A percentile compares a stretch with the other conserved stretches of the same genome.
These are phyloP conservation scores for Sesia apiformis DNA, from an alignment of 2,888 invertebrate genomes.

Conservation along the genomic window DNA sequence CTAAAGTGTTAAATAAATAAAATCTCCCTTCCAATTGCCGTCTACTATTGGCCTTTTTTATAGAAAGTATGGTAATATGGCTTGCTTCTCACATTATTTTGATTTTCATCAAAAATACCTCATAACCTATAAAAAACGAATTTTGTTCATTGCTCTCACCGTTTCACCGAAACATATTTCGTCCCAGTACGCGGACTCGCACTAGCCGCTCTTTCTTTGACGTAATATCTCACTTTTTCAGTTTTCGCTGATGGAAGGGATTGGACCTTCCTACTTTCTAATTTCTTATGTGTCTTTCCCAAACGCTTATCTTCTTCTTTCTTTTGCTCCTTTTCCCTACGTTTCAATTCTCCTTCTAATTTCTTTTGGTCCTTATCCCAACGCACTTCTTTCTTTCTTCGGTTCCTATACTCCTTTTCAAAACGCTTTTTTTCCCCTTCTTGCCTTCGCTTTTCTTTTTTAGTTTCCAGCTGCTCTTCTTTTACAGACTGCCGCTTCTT, in stretches of 20 bases:
- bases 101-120: no score
- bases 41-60: no score
- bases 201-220: neutral
- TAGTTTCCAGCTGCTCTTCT: slow-evolving; percentile 8
- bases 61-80: no score
- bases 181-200: neutral
- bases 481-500: slow-evolving; percentile 16
- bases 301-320: neutral
- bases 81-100: no score
- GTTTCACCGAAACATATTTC: neutral
- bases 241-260: neutral
- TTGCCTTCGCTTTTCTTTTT: slow-evolving; percentile 4
- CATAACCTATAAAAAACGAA: no score
- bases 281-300: neutral
- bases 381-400: slow-evolving; percentile 6
- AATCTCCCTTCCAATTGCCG: no score
- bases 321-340: neutral
- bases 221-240: neutral
- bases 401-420: slow-evolving; percentile 6
- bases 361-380: slow-evolving; percentile 7
- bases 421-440: neutral
- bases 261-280: neutral
- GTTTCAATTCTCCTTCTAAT: slow-evolving; percentile 4
- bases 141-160: neutral
- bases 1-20: no score